Base-by-base conservation (phyloP, 2,888 invertebrate genomes). In the Rhamnusium bicolor region DNA sequence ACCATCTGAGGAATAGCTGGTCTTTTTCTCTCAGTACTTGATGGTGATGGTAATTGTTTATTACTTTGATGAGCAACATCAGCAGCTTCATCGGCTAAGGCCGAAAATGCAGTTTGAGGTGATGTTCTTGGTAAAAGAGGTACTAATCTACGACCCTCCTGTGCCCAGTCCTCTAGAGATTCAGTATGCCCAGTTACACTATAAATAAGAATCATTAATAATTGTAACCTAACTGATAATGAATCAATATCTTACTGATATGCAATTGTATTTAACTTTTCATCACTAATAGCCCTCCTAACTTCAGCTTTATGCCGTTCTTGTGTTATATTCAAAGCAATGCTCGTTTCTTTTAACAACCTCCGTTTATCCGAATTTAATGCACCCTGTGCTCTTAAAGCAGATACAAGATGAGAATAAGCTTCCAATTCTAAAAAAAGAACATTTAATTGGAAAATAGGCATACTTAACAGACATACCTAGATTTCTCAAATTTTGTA, bases 231-330 rank as follows among this genome's bases (percentile, higher is more conserved):
- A 10, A 32, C 14, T 60, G 6, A 24, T 60, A 32, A 32, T 40
- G 6, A 18, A 19, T 60, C 14, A n/a, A 74, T 67, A 68, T 90
- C 93, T 92, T 91, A 97, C 97, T 94, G 94, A 86, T 96, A 94
- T 82, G 97, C 96, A 87, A 98, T 95, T 71, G 96, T 95, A 80
- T 94, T 92, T 81, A 97, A 90, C 87, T 94, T 92, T 87, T 98
- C 97, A 89, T 97, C 97, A 89, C 96, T 97, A 70, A 96, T 94
- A 83, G 96, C 97, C 88, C 97, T 92, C 82, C 97, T 92, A 82
- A 97, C 93, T 90, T 98, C 98, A 69, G 97, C 97, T 84, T 95
- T 93, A 89, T 98, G 97, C 82, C 98, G 91, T 88, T 98, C 98
- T 86, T 93, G 93, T 75, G 96, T 94, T 88, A 98, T 97, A 89